Conservation (phyloP, 2,888 invertebrate species). For the Pseudococcus longispinus region DNA sequence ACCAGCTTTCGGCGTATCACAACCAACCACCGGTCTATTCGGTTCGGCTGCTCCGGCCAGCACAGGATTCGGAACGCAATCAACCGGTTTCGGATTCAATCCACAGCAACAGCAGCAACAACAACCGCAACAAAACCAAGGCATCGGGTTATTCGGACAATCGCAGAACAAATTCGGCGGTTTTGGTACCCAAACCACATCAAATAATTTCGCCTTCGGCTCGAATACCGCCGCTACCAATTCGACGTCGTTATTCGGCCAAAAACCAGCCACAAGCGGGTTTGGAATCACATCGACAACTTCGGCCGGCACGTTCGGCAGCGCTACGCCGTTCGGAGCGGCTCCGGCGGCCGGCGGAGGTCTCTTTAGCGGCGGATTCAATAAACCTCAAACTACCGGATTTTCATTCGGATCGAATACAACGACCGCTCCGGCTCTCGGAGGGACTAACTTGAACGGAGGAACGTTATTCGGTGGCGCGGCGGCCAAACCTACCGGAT, state of each 20-base stretch:
- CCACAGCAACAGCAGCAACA: constrained; percentile 37
- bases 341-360: constrained; percentile 55
- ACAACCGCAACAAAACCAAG: constrained; percentile 16
- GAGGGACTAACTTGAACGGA: constrained; percentile 57
- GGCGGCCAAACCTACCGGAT: constrained; percentile 64
- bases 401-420: constrained; percentile 62
- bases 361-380: constrained; percentile 58
- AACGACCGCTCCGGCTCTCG: constrained; percentile 60
- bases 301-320: constrained; percentile 61
- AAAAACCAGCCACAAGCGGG: constrained; percentile 65
- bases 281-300: constrained; percentile 65
- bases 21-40: constrained; percentile 61
- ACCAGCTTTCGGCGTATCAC: constrained; percentile 63
- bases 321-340: constrained; percentile 60
- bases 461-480: constrained; percentile 61
- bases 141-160: constrained; percentile 64
- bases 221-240: constrained; percentile 63
- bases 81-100: constrained; percentile 33
- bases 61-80: constrained; percentile 54
- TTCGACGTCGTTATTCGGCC: constrained; percentile 61
- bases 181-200: constrained; percentile 61
- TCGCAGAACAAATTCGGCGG: constrained; percentile 63
- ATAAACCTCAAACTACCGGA: constrained; percentile 60
- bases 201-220: constrained; percentile 63
- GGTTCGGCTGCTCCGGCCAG: constrained; percentile 62